Conservation (phyloP, 2,797 vertebrate species). For the Podarcis siculus region DNA sequence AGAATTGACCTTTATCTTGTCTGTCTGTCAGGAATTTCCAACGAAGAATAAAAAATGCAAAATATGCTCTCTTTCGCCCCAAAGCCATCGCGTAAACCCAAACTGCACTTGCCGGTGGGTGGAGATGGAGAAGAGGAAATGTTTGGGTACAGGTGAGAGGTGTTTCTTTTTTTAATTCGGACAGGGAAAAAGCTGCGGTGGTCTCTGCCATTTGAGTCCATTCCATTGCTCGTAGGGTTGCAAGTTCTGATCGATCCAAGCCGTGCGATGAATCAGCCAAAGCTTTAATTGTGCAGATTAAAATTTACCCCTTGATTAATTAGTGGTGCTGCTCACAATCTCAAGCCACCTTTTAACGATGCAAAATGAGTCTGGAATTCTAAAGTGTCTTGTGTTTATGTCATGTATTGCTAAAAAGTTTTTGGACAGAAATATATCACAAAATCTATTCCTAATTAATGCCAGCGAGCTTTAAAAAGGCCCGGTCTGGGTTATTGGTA, state of each 20-base stretch:
- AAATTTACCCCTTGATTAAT: conserved; percentile 35
- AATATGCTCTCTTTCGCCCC: not conserved
- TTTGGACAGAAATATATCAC: conserved; percentile 8
- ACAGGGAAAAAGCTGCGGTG: not conserved
- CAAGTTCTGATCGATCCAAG: conserved; percentile 8
- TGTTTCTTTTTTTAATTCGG: not conserved
- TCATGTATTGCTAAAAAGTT: not conserved
- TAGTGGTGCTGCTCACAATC: conserved; percentile 17
- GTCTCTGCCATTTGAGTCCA: not conserved
- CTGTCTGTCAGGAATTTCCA: conserved; percentile 64
- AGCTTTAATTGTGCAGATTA: conserved; percentile 35
- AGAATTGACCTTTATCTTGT: conserved; percentile 68
- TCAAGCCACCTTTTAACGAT: not conserved
- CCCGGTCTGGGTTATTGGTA: not conserved
- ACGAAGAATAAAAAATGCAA: conserved; percentile 28
- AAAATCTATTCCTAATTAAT: conserved; percentile 22
- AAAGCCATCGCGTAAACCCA: not conserved
- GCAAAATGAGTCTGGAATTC: conserved; percentile 10
- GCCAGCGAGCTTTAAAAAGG: not conserved
- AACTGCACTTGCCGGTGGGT: not conserved
- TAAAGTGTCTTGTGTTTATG: conserved; percentile 7
- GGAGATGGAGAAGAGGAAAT: not conserved
- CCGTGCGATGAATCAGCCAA: conserved; percentile 4
- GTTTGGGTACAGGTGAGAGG: not conserved
- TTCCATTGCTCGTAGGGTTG: not conserved